A percentile compares a stretch with the other conserved stretches of the same genome.
phyloP scores from a whole-genome alignment of 2,797 vertebrate species.

The Vespertilio murinus region DNA sequence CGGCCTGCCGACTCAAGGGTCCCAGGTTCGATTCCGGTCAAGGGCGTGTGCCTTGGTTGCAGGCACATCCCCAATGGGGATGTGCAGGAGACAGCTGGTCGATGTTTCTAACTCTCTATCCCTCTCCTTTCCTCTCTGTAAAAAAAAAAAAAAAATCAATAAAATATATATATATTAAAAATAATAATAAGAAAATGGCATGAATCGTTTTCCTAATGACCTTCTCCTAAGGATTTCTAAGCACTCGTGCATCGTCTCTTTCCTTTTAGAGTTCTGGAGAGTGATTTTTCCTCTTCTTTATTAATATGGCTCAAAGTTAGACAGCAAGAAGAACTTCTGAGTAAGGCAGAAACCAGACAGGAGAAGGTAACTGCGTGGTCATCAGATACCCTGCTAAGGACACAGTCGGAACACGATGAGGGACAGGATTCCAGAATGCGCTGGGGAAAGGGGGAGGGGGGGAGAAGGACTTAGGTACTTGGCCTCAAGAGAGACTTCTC shows the following conservation, averaged over 20 bases:
- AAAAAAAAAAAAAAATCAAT: too few species aligned
- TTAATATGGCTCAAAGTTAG: constrained; percentile 43
- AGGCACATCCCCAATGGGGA: too few species aligned
- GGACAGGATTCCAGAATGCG: background rate
- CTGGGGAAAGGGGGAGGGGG: background rate
- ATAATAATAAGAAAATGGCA: too few species aligned
- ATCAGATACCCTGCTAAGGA: background rate
- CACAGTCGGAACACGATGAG: background rate
- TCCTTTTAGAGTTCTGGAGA: constrained; percentile 20
- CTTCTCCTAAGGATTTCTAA: constrained; percentile 37
- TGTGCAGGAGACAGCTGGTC: too few species aligned
- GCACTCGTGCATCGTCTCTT: background rate
- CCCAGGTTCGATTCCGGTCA: too few species aligned
- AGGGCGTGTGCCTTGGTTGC: too few species aligned
- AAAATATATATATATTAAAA: too few species aligned
- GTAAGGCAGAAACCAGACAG: background rate
- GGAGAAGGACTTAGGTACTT: background rate
- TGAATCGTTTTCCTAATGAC: background rate
- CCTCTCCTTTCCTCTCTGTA: too few species aligned
- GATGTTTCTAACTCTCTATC: too few species aligned
- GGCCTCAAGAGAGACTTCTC: background rate
- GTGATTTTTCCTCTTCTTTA: background rate
- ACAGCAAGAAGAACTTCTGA: constrained; percentile 63
- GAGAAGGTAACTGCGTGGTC: background rate
- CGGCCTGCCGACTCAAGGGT: too few species aligned